Evolutionary conservation across 2,888 invertebrate genomes (phyloP).

Genomic region (Parnassius smintheus): DNA sequence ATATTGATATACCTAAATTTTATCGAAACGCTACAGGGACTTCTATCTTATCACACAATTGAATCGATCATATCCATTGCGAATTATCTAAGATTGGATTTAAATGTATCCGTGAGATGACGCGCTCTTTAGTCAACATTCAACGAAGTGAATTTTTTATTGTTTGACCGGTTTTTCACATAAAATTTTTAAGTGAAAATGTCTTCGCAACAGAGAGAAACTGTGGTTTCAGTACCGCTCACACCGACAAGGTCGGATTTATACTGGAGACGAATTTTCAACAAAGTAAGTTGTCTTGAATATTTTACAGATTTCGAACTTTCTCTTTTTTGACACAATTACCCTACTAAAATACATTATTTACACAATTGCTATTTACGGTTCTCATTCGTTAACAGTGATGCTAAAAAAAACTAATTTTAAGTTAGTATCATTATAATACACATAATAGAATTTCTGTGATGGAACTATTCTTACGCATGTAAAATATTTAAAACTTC

Average conservation of each 20-base stretch:
- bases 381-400: neutral
- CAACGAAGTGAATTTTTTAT: slow-evolving; percentile 34
- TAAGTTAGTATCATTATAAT: neutral
- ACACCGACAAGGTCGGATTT: slow-evolving; percentile 70
- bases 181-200: slow-evolving; percentile 54
- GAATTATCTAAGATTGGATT: slow-evolving; percentile 41
- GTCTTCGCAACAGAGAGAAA: slow-evolving; percentile 62
- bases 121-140: slow-evolving; percentile 35
- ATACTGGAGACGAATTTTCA: slow-evolving; percentile 76
- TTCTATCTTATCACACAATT: slow-evolving; percentile 52
- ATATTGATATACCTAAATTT: slow-evolving; percentile 35
- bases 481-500: too few relatives aligned
- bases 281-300: slow-evolving; percentile 57
- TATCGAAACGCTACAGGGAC: slow-evolving; percentile 36
- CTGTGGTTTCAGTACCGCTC: slow-evolving; percentile 66
- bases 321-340: slow-evolving; percentile 18
- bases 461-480: too few relatives aligned
- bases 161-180: slow-evolving; percentile 35
- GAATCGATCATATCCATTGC: slow-evolving; percentile 48
- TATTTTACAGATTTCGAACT: slow-evolving; percentile 18
- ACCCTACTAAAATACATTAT: neutral
- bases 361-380: neutral
- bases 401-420: neutral
- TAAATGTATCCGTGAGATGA: slow-evolving; percentile 37
- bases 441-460: too few relatives aligned